A percentile compares a stretch with the other conserved stretches of the same genome.
Evolutionary conservation across 2,113 vertebrate species (phyloP).

Genomic region (Nothoprocta pentlandii): DNA sequence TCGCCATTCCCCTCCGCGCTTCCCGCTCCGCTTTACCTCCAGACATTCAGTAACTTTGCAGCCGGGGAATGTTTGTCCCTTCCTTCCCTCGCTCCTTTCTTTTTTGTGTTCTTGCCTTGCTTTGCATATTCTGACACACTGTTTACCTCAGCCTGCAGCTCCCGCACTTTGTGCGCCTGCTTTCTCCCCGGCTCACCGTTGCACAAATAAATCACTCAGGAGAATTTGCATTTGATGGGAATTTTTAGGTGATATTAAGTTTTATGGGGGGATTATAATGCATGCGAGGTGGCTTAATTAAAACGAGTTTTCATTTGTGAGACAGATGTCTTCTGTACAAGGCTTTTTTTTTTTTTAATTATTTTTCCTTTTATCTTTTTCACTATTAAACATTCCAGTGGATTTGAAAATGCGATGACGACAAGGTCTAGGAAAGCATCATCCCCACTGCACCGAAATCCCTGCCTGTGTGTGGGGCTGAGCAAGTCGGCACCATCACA

Average conservation of each 20-base stretch:
- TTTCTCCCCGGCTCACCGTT: conserved; percentile 28
- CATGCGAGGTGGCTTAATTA: conserved; percentile 48
- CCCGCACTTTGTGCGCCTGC: conserved; percentile 56
- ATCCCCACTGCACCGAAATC: background rate
- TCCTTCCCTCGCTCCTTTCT: conserved; percentile 8
- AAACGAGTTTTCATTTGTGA: conserved; percentile 29
- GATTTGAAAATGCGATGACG: conserved; percentile 24
- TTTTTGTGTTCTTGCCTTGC: conserved; percentile 36
- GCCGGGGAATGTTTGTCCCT: conserved; percentile 59
- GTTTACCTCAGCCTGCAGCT: conserved; percentile 60
- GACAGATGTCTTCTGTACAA: background rate
- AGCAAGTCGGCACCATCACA: conserved; percentile 3
- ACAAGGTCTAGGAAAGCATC: conserved; percentile 21
- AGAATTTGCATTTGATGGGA: conserved; percentile 65
- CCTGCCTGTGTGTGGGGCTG: conserved; percentile 9
- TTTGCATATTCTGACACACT: conserved; percentile 65
- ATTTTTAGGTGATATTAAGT: conserved; percentile 58
- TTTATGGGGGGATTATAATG: conserved; percentile 18
- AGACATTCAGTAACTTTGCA: conserved; percentile 50
- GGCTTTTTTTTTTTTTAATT: background rate
- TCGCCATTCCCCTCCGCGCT: conserved; percentile 37
- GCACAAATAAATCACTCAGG: conserved; percentile 55
- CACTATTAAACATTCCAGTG: conserved; percentile 21
- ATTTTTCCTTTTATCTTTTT: conserved; percentile 7
- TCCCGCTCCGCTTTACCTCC: conserved; percentile 42